Conservation (phyloP, 2,113 vertebrate genomes). For the Alligator sinensis region DNA sequence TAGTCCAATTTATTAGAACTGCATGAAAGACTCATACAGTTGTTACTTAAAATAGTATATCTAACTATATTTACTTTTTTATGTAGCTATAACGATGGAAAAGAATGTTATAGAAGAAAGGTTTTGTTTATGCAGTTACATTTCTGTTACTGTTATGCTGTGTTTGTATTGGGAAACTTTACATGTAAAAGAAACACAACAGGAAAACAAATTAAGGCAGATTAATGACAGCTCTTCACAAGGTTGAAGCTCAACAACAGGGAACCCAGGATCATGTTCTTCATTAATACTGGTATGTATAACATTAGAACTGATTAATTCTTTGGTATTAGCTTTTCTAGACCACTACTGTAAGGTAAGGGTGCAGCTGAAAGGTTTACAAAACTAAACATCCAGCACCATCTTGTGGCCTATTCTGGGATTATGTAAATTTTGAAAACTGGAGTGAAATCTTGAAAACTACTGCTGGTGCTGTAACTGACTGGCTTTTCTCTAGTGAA, state of each 20-base stretch:
- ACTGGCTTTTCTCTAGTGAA: rapidly evolving
- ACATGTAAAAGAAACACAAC: not conserved
- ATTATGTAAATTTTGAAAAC: not conserved
- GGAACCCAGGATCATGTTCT: not conserved
- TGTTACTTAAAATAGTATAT: not conserved
- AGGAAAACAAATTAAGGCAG: not conserved
- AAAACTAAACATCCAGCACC: not conserved
- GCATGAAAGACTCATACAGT: not conserved
- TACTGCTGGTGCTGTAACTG: rapidly evolving
- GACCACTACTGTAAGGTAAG: rapidly evolving
- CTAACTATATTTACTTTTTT: not conserved
- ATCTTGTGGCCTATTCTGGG: not conserved
- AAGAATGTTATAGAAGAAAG: not conserved
- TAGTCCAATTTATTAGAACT: not conserved
- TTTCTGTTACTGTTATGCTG: not conserved
- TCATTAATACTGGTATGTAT: not conserved
- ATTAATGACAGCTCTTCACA: not conserved
- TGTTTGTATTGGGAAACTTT: not conserved
- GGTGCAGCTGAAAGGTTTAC: rapidly evolving
- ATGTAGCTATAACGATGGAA: not conserved
- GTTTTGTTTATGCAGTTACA: not conserved
- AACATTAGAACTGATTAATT: not conserved
- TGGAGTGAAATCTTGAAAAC: rapidly evolving
- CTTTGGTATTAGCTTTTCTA: rapidly evolving
- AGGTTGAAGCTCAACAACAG: not conserved